phyloP scores from a whole-genome alignment of 2,888 invertebrate species.

The Odontocolon sp. region DNA sequence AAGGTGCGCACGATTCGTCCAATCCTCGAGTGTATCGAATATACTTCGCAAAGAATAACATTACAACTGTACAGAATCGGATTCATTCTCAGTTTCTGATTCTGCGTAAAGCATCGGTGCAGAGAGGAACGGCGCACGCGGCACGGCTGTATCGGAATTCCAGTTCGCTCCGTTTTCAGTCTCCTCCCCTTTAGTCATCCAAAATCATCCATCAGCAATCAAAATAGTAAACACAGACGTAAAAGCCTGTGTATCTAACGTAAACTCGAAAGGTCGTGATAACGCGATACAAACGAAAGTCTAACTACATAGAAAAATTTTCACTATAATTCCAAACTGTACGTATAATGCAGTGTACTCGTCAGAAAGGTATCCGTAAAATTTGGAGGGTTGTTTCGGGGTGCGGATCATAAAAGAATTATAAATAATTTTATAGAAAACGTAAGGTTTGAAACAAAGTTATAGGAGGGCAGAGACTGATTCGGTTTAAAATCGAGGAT shows the following conservation, averaged over 20 bases:
- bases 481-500: neutral
- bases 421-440: neutral
- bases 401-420: neutral
- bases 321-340: neutral
- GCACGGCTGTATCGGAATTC: slow-evolving; percentile 46
- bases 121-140: slow-evolving; percentile 30
- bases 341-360: neutral
- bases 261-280: neutral
- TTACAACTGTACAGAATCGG: too few relatives aligned
- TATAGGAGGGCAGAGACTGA: neutral
- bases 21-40: too few relatives aligned
- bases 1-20: too few relatives aligned
- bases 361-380: neutral
- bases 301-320: neutral
- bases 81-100: slow-evolving; percentile 31
- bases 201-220: neutral
- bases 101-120: slow-evolving; percentile 47
- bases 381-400: neutral
- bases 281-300: neutral
- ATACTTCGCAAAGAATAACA: too few relatives aligned
- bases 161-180: slow-evolving; percentile 23
- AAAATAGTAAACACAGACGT: slow-evolving; percentile 15
- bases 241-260: neutral
- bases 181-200: slow-evolving; percentile 22
- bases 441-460: neutral